Evolutionary conservation across 1,140 invertebrate species (phyloP), one percentile per base, ranked within the genome.

Genomic region (Aradophagus sp.): DNA sequence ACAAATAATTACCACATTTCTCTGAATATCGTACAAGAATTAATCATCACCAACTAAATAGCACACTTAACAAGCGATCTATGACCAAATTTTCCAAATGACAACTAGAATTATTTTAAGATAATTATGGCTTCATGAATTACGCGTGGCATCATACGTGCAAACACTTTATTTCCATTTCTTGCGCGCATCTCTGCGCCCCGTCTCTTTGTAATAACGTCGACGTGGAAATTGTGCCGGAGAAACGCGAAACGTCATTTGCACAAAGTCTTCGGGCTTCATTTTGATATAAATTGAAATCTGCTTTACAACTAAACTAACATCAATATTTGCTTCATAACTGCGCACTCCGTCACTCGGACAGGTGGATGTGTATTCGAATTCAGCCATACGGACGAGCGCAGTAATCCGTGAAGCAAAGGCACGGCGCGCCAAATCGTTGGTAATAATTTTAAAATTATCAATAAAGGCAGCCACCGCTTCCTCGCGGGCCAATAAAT

Each of bases 231-330:
- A n/a, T n/a, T n/a, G 41, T 20, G 31, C 29, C 12, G 8, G 27
- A 53, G 14, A 4, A 41, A 35, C 29, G 29, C 12, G 61, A 47
- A 42, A 55, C 15, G 35, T 56, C 62, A 41, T 20, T 58, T 26
- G 52, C 36, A 42, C 44, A 56, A 55, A 56, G 36, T 56, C 35
- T 50, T 48, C 16, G 13, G 50, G 34, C 36, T 66, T 66, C 52
- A 66, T 66, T 56, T 66, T 56, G 62, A 56, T 66, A 66, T 58
- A 66, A 66, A 56, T 66, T 58, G 62, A 50, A 66, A 56, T 58
- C 62, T 23, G 52, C 35, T 66, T 66, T 66, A 50, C 52, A 66
- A 50, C 52, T 56, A 42, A 58, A 58, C 62, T 50, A 66, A 56
- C 52, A 56, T 66, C 62, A 58, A 58, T 66, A 66, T 66, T 66